A percentile compares a stretch with the other conserved stretches of the same genome.
These are phyloP conservation scores for Agrochola circellaris DNA, from an alignment of 2,888 invertebrate species.

Conservation along the genomic window DNA sequence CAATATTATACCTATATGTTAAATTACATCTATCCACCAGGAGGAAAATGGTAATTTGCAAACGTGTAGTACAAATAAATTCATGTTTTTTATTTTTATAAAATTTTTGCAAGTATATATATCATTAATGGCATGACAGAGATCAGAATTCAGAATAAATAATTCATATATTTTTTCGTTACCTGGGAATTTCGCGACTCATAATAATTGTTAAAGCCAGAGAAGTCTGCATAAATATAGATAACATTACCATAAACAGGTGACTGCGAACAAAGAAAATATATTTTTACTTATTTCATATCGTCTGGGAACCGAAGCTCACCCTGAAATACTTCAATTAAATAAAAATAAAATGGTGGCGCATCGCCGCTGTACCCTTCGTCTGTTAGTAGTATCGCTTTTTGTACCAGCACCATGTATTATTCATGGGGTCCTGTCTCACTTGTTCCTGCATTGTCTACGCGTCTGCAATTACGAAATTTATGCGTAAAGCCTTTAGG, in stretches of 20 bases:
- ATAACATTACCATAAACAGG: conserved; percentile 69
- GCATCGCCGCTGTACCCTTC: conserved; percentile 75
- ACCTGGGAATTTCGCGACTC: conserved; percentile 43
- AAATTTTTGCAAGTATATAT: background rate
- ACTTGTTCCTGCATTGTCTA: conserved; percentile 88
- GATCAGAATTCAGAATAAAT: conserved; percentile 35
- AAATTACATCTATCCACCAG: conserved; percentile 1
- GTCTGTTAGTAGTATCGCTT: conserved; percentile 79
- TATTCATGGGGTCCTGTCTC: conserved; percentile 85
- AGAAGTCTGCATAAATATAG: conserved; percentile 67
- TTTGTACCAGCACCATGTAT: conserved; percentile 79
- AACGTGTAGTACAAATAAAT: background rate
- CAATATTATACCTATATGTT: background rate
- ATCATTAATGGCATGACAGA: conserved; percentile 16
- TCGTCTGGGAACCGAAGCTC: conserved; percentile 73
- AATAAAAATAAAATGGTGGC: conserved; percentile 80
- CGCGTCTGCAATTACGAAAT: conserved; percentile 87
- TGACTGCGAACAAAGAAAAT: conserved; percentile 70
- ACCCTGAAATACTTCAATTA: conserved; percentile 78
- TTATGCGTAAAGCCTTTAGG: conserved; percentile 88
- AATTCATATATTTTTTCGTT: conserved; percentile 44
- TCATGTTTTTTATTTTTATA: conserved; percentile 25
- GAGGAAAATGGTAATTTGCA: conserved; percentile 27
- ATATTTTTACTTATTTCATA: conserved; percentile 70
- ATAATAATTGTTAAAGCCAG: conserved; percentile 52